Evolutionary conservation across 2,797 vertebrate species (phyloP).

Genomic region (Enteromius mattozi): DNA sequence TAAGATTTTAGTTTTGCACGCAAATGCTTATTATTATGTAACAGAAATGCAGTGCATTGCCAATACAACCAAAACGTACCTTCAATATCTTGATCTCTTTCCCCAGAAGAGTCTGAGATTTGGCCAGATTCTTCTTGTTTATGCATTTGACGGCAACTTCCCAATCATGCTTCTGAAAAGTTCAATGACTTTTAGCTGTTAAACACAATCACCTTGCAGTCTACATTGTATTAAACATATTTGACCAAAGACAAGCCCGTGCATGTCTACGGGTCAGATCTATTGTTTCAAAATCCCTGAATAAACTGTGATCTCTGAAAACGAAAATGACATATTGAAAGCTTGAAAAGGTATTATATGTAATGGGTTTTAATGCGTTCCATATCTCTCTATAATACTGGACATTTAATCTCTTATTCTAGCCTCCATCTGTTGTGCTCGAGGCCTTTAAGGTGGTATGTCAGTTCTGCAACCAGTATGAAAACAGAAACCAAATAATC

Average conservation of each 20-base stretch:
- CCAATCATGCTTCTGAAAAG: slow-evolving; percentile 90
- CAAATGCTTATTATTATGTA: too few species aligned
- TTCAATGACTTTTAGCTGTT: background rate
- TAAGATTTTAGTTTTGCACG: background rate
- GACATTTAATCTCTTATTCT: slow-evolving; percentile 26
- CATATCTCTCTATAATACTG: background rate
- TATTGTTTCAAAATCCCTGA: background rate
- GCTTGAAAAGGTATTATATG: background rate
- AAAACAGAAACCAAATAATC: background rate
- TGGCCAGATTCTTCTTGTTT: slow-evolving; percentile 97
- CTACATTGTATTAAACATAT: background rate
- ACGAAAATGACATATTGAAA: background rate
- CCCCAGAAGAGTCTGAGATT: slow-evolving; percentile 94
- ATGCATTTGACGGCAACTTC: slow-evolving; percentile 99
- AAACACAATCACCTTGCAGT: too few species aligned
- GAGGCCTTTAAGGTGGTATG: slow-evolving; percentile 59
- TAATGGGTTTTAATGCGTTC: background rate
- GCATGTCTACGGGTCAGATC: background rate
- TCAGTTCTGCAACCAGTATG: background rate
- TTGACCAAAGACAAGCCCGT: background rate
- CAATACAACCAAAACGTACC: slow-evolving; percentile 75
- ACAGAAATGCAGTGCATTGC: background rate
- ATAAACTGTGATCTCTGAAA: background rate
- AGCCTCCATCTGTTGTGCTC: slow-evolving; percentile 28
- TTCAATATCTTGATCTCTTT: slow-evolving; percentile 98